Base-by-base conservation (phyloP, 2,888 invertebrate species). In the Rhingia rostrata region DNA sequence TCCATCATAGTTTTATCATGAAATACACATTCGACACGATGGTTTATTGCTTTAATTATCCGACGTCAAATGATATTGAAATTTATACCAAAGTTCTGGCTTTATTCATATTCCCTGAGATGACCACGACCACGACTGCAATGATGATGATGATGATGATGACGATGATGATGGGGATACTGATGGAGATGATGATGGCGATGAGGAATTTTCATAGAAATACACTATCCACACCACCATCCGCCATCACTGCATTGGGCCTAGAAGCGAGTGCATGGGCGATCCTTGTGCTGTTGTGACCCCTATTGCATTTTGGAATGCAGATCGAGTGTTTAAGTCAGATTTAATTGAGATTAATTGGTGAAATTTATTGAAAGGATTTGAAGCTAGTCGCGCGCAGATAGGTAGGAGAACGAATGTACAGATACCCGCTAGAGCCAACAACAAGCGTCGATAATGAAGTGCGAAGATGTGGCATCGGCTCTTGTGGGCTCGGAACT, bases 331-430 rank as follows among this genome's bases (percentile, higher is more conserved):
- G 84, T 84, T 84, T 80, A 84, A 84, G 84, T 84, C 84, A 84
- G 84, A 84, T 84, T 84, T 84, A 84, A 84, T 84, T 84, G 84
- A 84, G 84, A 84, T 84, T 84, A 84, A 84, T 84, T 84, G 84
- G 80, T 66, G 74, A 80, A 80, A 84, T 84, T 84, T 84, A 84
- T 75, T 84, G 84, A 75, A 79, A 83, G 83, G 73, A 79, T 74
- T 79, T 61, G 32, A 67, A 58, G 43, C 79, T 47, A 58, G 67
- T 58, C 56, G 49, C 22, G 22, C 22, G 22, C 43, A 61, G 37
- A 49, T 58, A 49, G 45, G 32, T 43, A 0, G 33, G 49, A 49
- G 14, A 10, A n/a, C 7, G 22, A 30, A 53, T 30, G 43, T 7
- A 7, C 32, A 43, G 43, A 66, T 22, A 22, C 22, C 22, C 22